Base-by-base conservation (phyloP, 2,113 vertebrate species). In the Piaya cayana region DNA sequence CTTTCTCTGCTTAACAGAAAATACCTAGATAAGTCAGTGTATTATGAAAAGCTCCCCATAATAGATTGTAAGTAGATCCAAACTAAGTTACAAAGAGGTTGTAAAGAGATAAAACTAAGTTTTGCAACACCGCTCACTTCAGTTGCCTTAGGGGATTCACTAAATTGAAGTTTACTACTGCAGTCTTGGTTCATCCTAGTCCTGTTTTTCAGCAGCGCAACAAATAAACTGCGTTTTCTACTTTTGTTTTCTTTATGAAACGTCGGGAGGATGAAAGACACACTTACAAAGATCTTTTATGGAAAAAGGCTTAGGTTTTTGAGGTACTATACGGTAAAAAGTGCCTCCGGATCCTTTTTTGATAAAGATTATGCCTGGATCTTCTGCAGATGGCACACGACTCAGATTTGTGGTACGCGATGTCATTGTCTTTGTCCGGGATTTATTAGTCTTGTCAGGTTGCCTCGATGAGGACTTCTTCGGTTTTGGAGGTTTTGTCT, bases 361-460 rank as follows among this genome's bases (percentile, higher is more conserved):
- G 97, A 99, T 96, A 74, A 98, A 95, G 90, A 98, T 97, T 92
- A 98, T 97, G 86, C 98, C 98, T 10, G 98, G 96, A 82, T 98
- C 98, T 95, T 99, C 99, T 56, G 99, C 56, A 49, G 98, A 97
- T 82, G 99, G 98, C 58, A 98, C 98, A 45, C 98, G 97, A 56
- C 98, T 97, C 98, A 99, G 98, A 95, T 98, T 98, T 71, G 98
- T 97, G 59, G 99, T 98, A 93, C 98, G 98, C 90, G 98, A 95
- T 4, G 99, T 98, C 99, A 99, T 99, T 96, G 98, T 99, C 98
- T 98, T 98, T 92, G 98, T 98, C 90, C 98, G 98, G 95, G 98
- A 98, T 72, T 97, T 97, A 96, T 98, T 97, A 15, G 98, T 97
- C 92, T 97, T 98, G 93, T 98, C 98, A 95, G 98, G 92, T 1